Evolutionary conservation across 2,888 invertebrate genomes (phyloP).

Genomic region (Coleophora flavipennella): DNA sequence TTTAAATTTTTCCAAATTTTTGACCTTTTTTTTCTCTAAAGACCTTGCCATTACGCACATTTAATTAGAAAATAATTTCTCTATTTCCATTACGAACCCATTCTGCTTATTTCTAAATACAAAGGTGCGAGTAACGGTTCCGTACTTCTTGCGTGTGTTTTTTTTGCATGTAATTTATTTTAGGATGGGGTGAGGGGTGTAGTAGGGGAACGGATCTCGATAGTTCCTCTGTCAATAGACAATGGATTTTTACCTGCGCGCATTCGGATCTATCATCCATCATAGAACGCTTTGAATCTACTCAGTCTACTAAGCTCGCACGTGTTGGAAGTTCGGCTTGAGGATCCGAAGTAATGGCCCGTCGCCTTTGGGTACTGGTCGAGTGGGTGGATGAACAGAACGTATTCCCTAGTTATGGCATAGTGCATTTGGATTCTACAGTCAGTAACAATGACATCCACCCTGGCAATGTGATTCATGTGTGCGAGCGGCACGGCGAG

Average conservation of each 20-base stretch:
- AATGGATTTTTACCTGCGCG: conserved; percentile 22
- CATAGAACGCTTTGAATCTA: not conserved
- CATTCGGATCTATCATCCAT: not conserved
- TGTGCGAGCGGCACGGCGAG: conserved; percentile 23
- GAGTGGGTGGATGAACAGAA: conserved; percentile 42
- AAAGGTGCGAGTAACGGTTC: too few relatives aligned
- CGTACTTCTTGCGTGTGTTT: not conserved
- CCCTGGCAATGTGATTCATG: conserved; percentile 31
- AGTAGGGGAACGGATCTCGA: not conserved
- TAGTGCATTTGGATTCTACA: conserved; percentile 29
- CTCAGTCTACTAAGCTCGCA: conserved; percentile 5
- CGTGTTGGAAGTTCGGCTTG: conserved; percentile 9
- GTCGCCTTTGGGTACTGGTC: conserved; percentile 40
- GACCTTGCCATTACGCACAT: too few relatives aligned
- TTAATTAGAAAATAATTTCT: too few relatives aligned
- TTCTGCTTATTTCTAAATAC: too few relatives aligned
- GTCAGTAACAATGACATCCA: conserved; percentile 26
- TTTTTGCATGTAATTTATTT: not conserved
- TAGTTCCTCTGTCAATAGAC: conserved; percentile 15
- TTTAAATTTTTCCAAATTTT: too few relatives aligned
- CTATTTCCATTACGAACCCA: too few relatives aligned
- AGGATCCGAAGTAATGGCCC: conserved; percentile 26
- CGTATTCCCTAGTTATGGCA: conserved; percentile 34
- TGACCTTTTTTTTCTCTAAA: too few relatives aligned
- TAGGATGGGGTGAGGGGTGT: not conserved